Evolutionary conservation across 2,888 invertebrate genomes (phyloP).

Genomic region (Lypha dubia): DNA sequence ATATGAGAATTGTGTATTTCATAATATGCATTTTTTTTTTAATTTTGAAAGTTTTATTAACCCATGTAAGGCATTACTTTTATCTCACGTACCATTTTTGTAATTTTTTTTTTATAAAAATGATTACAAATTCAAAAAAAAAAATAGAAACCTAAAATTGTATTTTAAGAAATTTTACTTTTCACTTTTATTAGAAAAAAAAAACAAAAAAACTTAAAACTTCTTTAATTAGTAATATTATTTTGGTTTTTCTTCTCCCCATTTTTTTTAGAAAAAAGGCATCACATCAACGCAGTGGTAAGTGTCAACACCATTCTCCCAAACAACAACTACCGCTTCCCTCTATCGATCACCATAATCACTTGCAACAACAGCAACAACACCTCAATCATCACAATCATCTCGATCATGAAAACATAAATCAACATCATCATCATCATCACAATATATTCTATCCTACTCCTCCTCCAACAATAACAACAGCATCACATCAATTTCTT

Average conservation of each 20-base stretch:
- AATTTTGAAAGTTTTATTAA: too few relatives aligned
- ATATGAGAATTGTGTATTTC: too few relatives aligned
- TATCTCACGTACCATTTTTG: too few relatives aligned
- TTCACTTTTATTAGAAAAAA: too few relatives aligned
- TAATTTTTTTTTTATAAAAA: too few relatives aligned
- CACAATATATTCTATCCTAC: conserved; percentile 69
- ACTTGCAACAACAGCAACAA: conserved; percentile 70
- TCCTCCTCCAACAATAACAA: conserved; percentile 67
- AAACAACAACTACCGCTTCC: conserved; percentile 77
- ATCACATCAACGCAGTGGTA: conserved; percentile 83
- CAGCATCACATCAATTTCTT: conserved; percentile 70
- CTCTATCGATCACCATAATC: conserved; percentile 75
- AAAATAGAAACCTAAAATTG: too few relatives aligned
- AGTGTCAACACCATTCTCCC: conserved; percentile 77
- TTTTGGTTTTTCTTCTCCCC: conserved; percentile 26
- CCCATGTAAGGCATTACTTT: too few relatives aligned
- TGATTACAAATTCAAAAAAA: too few relatives aligned
- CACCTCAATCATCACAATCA: conserved; percentile 72
- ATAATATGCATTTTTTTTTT: too few relatives aligned
- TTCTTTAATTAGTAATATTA: neutral
- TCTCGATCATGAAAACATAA: conserved; percentile 56
- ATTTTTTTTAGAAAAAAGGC: conserved; percentile 82
- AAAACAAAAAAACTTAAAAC: too few relatives aligned
- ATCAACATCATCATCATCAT: conserved; percentile 63
- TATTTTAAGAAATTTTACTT: too few relatives aligned